phyloP scores from a whole-genome alignment of 2,113 vertebrate genomes.

The Micronisus gabar region DNA sequence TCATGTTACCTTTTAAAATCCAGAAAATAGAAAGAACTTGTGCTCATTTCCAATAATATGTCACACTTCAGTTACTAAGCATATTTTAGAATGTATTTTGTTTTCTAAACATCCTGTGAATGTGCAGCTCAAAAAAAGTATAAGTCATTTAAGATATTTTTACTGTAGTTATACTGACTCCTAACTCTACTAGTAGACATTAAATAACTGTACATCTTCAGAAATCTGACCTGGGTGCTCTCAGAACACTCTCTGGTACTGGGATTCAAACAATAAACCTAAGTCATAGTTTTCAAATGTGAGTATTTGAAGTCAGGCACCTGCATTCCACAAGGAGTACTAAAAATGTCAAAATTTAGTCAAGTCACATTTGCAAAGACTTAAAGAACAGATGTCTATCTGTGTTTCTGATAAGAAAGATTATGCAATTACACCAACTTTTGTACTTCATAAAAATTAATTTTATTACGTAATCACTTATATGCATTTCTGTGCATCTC shows the following conservation, averaged over 20 bases:
- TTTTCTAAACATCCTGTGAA: background rate
- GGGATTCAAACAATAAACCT: background rate
- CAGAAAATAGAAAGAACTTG: background rate
- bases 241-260: background rate
- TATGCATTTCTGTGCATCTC: background rate
- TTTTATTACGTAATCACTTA: background rate
- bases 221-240: background rate
- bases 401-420: background rate
- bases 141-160: background rate
- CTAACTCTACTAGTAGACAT: background rate
- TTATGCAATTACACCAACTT: background rate
- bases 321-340: background rate
- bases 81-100: background rate
- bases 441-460: background rate
- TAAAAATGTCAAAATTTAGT: background rate
- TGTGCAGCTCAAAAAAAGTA: background rate
- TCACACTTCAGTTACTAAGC: background rate
- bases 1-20: background rate
- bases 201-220: background rate
- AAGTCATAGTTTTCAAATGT: background rate
- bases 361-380: background rate
- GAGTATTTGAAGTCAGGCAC: background rate
- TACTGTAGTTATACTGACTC: background rate
- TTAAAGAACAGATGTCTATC: background rate
- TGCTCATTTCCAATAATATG: background rate